A percentile compares a stretch with the other conserved stretches of the same genome.
Evolutionary conservation across 2,888 invertebrate genomes (phyloP).

Genomic region (Phanerotoma sp.): DNA sequence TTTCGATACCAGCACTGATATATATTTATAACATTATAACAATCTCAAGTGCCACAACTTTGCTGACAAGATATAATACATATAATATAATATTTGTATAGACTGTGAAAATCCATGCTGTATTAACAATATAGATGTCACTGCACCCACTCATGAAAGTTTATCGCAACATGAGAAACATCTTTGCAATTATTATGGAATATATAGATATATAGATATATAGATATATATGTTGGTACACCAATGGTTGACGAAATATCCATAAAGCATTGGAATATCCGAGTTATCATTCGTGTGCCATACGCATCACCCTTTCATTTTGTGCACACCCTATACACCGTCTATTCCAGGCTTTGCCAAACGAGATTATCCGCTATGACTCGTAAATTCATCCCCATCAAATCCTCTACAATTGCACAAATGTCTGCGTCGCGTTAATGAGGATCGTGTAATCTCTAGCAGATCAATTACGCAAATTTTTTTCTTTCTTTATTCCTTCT

Average conservation of each 20-base stretch:
- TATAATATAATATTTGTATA: too few species aligned
- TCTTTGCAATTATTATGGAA: constrained; percentile 2
- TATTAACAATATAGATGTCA: too few species aligned
- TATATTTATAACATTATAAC: background rate
- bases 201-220: too few species aligned
- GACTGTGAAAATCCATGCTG: too few species aligned
- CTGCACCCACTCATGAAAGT: too few species aligned
- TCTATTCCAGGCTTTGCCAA: constrained; percentile 11
- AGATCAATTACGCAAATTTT: constrained; percentile 7
- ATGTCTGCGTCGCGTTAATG: constrained; percentile 2
- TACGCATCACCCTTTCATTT: constrained; percentile 23
- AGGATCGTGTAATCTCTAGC: background rate
- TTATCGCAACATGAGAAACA: too few species aligned
- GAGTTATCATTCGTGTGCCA: constrained; percentile 26
- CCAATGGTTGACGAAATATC: constrained; percentile 3
- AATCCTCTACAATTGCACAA: constrained; percentile 13
- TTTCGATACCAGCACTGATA: constrained; percentile 21
- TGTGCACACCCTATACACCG: background rate
- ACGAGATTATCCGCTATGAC: constrained; percentile 14
- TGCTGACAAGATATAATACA: too few species aligned
- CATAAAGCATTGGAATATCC: background rate
- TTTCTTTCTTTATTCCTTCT: background rate
- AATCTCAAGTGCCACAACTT: too few species aligned
- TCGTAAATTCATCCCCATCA: constrained; percentile 15
- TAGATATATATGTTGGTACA: too few species aligned